Evolutionary conservation across 1,140 invertebrate species (phyloP), one percentile per base, ranked within the genome.

Genomic region (Andricus grossulariae): DNA sequence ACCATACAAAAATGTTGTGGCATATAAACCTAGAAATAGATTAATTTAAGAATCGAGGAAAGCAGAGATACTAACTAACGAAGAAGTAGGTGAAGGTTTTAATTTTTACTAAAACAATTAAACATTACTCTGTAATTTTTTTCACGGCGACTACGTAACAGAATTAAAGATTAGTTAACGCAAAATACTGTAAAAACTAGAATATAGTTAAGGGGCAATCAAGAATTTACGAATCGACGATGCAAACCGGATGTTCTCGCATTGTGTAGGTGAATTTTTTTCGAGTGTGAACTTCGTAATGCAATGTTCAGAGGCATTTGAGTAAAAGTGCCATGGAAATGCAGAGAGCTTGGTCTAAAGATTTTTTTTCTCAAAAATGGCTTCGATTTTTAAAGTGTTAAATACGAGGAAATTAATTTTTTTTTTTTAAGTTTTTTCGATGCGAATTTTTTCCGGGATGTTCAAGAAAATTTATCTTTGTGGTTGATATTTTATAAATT

Each of bases 21-120:
- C 60, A 66, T 66, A 66, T 66, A 60, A 60, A 60, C 16, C 39
- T n/a, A 32, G 25, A 66, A 66, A 66, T 66, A 66, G 32, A 66
- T 60, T 32, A 60, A 54, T 45, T 45, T 19, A 55, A 19, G 18
- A 45, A 66, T 39, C 25, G 15, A 39, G 60, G 16, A 66, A 66
- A 32, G 25, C 25, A 60, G 21, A 3, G 25, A 55, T 55, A 19
- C 12, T 55, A 66, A 66, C 60, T 66, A 66, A 66, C 25, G 13
- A 39, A 39, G 25, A 45, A 66, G n/a, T 16, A 32, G 60, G 60
- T 66, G 60, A 66, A 45, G 60, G 60, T 66, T 66, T 45, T 60
- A 66, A 39, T 32, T 66, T 66, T 15, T 66, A 66, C 21, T 55
- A 55, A 55, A 45, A 8, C 39, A 45, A 32, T 32, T 45, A 45